Evolutionary conservation across 2,888 invertebrate species (phyloP).

Genomic region (Aleiodes leptofemur): DNA sequence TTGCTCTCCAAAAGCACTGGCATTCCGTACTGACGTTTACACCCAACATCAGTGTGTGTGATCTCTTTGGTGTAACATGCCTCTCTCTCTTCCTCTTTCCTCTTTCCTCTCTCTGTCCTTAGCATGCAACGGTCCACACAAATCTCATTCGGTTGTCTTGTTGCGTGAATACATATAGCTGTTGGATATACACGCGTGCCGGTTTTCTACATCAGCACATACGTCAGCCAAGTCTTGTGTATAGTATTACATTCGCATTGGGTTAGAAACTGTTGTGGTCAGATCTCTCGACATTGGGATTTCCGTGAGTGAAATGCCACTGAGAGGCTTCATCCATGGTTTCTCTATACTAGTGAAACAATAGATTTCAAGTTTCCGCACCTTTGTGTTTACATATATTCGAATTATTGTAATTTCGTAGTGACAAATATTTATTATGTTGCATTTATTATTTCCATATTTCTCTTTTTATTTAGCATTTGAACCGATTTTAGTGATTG

Average conservation of each 20-base stretch:
- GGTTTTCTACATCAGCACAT: slow-evolving; percentile 41
- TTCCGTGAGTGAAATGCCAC: slow-evolving; percentile 30
- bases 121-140: neutral
- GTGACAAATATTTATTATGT: no score
- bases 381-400: no score
- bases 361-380: neutral
- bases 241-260: slow-evolving; percentile 30
- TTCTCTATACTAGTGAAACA: neutral
- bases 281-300: slow-evolving; percentile 36
- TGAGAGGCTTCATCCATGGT: slow-evolving; percentile 4
- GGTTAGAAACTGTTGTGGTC: slow-evolving; percentile 39
- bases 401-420: no score
- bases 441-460: no score
- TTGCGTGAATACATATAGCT: slow-evolving; percentile 22
- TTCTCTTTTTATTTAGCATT: no score
- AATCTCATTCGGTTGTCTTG: slow-evolving; percentile 5
- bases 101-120: neutral
- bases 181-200: slow-evolving; percentile 27
- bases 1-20: slow-evolving; percentile 2
- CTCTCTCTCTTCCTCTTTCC: slow-evolving; percentile 6
- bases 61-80: slow-evolving; percentile 30
- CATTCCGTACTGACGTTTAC: slow-evolving; percentile 27
- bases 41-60: slow-evolving; percentile 24
- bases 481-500: no score
- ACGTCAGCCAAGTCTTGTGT: slow-evolving; percentile 29